A percentile compares a stretch with the other conserved stretches of the same genome.
Conservation (phyloP, 2,888 invertebrate genomes). For the Noctua comes region DNA sequence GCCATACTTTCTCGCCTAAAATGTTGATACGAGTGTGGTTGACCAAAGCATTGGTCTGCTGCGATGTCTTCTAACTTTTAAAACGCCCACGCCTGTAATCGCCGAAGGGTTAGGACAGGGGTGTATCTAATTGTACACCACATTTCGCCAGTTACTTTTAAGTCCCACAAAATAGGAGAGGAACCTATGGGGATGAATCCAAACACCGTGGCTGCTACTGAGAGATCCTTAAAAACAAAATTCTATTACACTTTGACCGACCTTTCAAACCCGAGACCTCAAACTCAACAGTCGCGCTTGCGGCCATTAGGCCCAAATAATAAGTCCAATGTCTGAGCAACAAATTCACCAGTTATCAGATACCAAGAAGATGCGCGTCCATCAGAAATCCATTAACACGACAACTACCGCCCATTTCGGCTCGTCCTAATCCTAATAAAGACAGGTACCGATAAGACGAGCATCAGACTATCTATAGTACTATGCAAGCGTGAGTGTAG, state of each 20-base stretch:
- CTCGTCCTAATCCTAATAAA: constrained; percentile 50
- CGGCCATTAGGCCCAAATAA: neutral
- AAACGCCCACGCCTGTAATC: no score
- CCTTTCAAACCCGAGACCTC: neutral
- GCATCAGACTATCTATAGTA: neutral
- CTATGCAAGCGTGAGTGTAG: neutral
- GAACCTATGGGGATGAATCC: no score
- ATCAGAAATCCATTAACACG: constrained; percentile 50
- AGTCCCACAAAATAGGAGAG: no score
- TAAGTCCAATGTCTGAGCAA: neutral
- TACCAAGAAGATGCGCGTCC: constrained; percentile 38
- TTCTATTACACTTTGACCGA: no score
- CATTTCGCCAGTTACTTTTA: no score
- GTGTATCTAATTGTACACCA: no score
- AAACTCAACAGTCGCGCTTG: neutral
- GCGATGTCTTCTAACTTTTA: no score
- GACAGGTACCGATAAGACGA: constrained; percentile 14
- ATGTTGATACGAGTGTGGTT: neutral
- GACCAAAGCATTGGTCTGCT: neutral
- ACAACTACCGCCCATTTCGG: constrained; percentile 34
- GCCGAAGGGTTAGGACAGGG: no score
- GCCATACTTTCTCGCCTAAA: neutral
- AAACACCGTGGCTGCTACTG: no score
- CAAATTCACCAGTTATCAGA: constrained; percentile 40
- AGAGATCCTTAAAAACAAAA: no score